phyloP scores from a whole-genome alignment of 2,797 vertebrate species.

The Morelia viridis region DNA sequence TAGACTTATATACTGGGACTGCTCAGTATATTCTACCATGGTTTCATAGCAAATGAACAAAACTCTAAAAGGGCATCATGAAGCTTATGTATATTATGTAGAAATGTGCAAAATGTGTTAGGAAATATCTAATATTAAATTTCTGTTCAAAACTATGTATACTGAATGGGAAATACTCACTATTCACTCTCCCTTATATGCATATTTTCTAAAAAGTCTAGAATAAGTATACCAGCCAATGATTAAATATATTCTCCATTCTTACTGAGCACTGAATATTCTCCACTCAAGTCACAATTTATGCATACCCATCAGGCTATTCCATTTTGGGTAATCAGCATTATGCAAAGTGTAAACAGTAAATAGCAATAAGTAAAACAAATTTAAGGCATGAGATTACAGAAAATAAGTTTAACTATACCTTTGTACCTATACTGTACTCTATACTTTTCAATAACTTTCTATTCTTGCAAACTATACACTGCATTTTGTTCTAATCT shows the following conservation, averaged over 20 bases:
- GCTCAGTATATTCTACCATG: neutral
- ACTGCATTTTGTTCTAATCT: neutral
- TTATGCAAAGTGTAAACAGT: neutral
- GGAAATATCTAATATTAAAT: neutral
- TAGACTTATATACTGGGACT: neutral
- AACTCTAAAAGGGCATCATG: neutral
- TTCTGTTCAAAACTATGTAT: neutral
- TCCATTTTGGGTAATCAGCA: neutral
- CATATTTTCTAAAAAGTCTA: neutral
- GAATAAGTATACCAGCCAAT: neutral
- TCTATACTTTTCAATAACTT: neutral
- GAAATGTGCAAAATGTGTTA: neutral
- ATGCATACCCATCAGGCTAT: neutral
- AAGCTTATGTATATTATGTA: neutral
- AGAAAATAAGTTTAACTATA: neutral
- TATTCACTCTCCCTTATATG: neutral
- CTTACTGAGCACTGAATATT: neutral
- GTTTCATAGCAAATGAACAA: neutral
- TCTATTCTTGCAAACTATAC: neutral
- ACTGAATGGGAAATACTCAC: neutral
- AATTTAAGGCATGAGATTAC: neutral
- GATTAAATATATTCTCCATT: neutral
- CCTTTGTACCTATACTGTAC: neutral
- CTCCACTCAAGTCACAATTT: neutral
- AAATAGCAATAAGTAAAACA: neutral